Evolutionary conservation across 2,113 vertebrate species (phyloP), one percentile per base, ranked within the genome.

Genomic region (Odobenus rosmarus): DNA sequence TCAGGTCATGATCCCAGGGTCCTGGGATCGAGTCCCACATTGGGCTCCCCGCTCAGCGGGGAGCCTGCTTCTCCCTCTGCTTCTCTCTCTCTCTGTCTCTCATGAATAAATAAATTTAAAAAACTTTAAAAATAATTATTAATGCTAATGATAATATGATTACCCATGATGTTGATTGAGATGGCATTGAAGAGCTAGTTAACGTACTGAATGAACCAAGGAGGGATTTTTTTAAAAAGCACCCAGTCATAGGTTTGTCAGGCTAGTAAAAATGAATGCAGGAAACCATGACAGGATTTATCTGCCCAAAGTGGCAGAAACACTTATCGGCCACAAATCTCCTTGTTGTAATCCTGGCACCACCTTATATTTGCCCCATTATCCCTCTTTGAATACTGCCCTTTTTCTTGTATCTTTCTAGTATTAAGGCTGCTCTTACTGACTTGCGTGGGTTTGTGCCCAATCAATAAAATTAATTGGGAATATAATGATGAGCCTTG

Each of bases 271-370:
- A 90, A 31, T 53, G 4, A 93, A 69, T 36, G 24, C 16, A 80
- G 33, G 39, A 77, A 77, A 69, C 49, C 19, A 51, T n/a, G 18
- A 16, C 6, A 72, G 33, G 11, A 53, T 85, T 90, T 85, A 93
- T 21, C 62, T 96, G 26, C 31, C 36, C 74, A 79, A 91, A 39
- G 33, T 89, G n/a, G 91, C 71, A 93, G 53, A 64, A 97, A 93
- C 33, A 21, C 39, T 77, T 86, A 79, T 79, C 39, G n/a, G 23
- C 84, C 39, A 86, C 51, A 84, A n/a, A 42, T 9, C 28, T 85
- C 82, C 24, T 36, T 64, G 69, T 0, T 81, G 10, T 16, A 62
- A 5, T 12, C 31, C 42, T 16, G 59, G 7, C 23, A 76, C 14
- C 49, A 76, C 28, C 3, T 8, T 85, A 39, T 13, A 76, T 26